Evolutionary conservation across 2,797 vertebrate species (phyloP).

Genomic region (Alfaro cultratus): DNA sequence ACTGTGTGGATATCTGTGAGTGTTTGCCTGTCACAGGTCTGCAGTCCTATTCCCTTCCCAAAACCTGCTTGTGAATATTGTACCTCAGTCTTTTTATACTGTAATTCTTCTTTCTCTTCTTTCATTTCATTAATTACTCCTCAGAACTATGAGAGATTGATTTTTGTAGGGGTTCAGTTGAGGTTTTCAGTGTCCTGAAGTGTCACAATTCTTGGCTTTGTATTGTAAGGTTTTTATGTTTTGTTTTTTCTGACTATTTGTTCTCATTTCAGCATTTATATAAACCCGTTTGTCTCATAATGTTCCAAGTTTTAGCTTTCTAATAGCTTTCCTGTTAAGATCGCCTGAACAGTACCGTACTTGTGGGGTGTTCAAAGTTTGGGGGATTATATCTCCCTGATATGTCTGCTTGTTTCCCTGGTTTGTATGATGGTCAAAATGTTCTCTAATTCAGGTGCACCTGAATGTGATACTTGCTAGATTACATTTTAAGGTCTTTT

Average conservation of each 20-base stretch:
- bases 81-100: constrained; percentile 41
- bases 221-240: not conserved
- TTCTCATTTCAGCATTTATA: not conserved
- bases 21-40: constrained; percentile 35
- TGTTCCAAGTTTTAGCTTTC: not conserved
- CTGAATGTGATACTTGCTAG: not conserved
- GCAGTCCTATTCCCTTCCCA: constrained; percentile 27
- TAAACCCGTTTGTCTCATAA: not conserved
- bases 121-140: constrained; percentile 45
- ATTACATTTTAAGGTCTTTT: not conserved
- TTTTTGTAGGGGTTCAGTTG: constrained; percentile 36
- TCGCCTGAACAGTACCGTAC: not conserved
- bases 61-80: constrained; percentile 14
- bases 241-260: not conserved
- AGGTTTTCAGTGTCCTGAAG: constrained; percentile 40
- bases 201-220: not conserved
- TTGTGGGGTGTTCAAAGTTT: not conserved
- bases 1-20: constrained; percentile 39
- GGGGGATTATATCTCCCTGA: not conserved
- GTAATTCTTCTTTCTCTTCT: constrained; percentile 13
- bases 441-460: not conserved
- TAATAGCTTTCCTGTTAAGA: not conserved
- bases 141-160: constrained; percentile 28
- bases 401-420: not conserved
- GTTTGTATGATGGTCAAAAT: not conserved